Evolutionary conservation across 1,140 invertebrate species (phyloP).

Genomic region (Tigriopus japonicus): DNA sequence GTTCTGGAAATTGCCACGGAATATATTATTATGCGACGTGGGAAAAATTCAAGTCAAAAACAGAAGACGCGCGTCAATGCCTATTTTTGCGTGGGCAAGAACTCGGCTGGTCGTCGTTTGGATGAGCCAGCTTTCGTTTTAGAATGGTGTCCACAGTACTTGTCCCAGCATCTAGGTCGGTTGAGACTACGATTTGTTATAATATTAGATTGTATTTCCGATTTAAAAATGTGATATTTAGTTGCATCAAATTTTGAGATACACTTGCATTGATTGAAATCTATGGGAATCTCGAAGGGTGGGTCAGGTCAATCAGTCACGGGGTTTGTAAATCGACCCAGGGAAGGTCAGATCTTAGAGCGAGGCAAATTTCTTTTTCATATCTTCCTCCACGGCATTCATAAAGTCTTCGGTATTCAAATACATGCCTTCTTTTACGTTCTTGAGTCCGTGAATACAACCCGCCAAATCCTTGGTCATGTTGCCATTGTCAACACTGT

Average conservation of each 20-base stretch:
- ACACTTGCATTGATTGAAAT: background rate
- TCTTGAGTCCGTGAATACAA: constrained; percentile 41
- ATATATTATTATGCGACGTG: too few relatives aligned
- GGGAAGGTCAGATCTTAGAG: too few relatives aligned
- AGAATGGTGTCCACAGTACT: too few relatives aligned
- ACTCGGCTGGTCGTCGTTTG: too few relatives aligned
- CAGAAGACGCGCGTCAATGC: too few relatives aligned
- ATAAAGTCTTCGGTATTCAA: constrained; percentile 69
- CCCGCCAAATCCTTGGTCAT: constrained; percentile 49
- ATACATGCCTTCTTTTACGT: constrained; percentile 56
- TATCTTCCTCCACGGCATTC: constrained; percentile 52
- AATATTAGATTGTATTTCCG: background rate
- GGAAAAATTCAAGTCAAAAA: too few relatives aligned
- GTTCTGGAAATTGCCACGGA: too few relatives aligned
- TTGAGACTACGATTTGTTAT: background rate
- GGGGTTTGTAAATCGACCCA: too few relatives aligned
- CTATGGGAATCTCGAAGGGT: background rate
- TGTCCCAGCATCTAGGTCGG: too few relatives aligned
- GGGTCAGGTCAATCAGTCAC: background rate
- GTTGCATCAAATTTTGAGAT: background rate
- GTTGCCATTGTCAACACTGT: constrained; percentile 39
- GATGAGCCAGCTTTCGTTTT: too few relatives aligned
- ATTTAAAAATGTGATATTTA: background rate
- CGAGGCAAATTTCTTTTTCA: constrained; percentile 35
- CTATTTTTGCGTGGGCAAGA: too few relatives aligned